Evolutionary conservation across 2,797 vertebrate species (phyloP).

Genomic region (Odontamblyopus rebecca): DNA sequence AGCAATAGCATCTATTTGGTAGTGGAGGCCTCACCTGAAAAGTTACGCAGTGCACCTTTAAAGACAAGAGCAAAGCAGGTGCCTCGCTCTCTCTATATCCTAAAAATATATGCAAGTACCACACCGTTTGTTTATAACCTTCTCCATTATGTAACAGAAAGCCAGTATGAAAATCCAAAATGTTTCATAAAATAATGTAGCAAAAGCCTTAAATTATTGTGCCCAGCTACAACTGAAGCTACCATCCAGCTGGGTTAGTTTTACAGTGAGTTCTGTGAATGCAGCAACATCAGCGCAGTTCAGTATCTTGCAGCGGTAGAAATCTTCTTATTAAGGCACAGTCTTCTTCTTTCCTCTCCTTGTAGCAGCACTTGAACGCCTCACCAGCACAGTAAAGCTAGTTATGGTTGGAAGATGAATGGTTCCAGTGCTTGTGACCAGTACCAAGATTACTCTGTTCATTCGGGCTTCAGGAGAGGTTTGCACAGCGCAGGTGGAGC

Average conservation of each 20-base stretch:
- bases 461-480: conserved; percentile 25
- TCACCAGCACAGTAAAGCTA: conserved; percentile 27
- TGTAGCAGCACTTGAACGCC: conserved; percentile 22
- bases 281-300: conserved; percentile 45
- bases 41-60: too few species aligned
- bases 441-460: conserved; percentile 34
- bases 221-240: background rate
- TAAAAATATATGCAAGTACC: background rate
- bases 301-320: conserved; percentile 37
- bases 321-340: conserved; percentile 72
- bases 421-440: conserved; percentile 41
- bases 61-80: background rate
- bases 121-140: background rate
- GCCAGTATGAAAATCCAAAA: background rate
- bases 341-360: conserved; percentile 14
- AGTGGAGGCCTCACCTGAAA: too few species aligned
- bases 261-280: conserved; percentile 19
- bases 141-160: background rate
- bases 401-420: conserved; percentile 39
- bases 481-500: conserved; percentile 44
- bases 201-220: conserved; percentile 8
- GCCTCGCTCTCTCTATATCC: background rate
- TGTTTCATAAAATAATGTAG: background rate
- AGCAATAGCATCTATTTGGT: too few species aligned
- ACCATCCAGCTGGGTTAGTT: background rate